Percentiles rank a stretch among this genome's conserved stretches.
phyloP scores from a whole-genome alignment of 1,140 invertebrate genomes.

The Apis laboriosa region DNA sequence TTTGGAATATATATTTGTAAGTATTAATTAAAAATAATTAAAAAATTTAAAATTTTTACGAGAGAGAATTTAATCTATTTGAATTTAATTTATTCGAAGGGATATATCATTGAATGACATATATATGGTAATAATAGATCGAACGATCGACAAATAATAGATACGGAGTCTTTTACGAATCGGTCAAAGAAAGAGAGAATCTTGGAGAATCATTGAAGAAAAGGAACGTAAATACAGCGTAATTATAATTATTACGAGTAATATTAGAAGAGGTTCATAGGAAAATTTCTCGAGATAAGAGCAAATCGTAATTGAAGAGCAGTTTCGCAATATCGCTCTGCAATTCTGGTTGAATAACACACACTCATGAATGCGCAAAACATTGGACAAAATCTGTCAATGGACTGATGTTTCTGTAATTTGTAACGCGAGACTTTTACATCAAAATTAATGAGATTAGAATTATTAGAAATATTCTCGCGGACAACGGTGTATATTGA shows the following conservation, averaged over 20 bases:
- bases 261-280: slow-evolving; percentile 28
- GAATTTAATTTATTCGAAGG: too few relatives aligned
- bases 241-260: slow-evolving; percentile 36
- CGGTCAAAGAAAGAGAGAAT: background rate
- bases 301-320: slow-evolving; percentile 40
- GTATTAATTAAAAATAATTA: too few relatives aligned
- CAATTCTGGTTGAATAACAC: slow-evolving; percentile 45
- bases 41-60: too few relatives aligned
- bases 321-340: slow-evolving; percentile 54
- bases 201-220: background rate
- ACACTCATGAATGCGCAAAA: background rate
- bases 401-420: slow-evolving; percentile 2
- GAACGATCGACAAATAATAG: background rate
- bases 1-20: too few relatives aligned
- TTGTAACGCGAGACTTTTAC: background rate
- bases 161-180: background rate
- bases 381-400: background rate
- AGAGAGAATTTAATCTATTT: too few relatives aligned
- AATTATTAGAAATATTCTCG: background rate
- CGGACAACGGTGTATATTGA: background rate
- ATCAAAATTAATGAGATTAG: background rate
- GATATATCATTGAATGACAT: background rate
- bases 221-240: background rate
- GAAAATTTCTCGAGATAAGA: slow-evolving; percentile 33
- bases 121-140: background rate